Evolutionary conservation across 2,113 vertebrate genomes (phyloP).

Genomic region (Elephantulus edwardii): DNA sequence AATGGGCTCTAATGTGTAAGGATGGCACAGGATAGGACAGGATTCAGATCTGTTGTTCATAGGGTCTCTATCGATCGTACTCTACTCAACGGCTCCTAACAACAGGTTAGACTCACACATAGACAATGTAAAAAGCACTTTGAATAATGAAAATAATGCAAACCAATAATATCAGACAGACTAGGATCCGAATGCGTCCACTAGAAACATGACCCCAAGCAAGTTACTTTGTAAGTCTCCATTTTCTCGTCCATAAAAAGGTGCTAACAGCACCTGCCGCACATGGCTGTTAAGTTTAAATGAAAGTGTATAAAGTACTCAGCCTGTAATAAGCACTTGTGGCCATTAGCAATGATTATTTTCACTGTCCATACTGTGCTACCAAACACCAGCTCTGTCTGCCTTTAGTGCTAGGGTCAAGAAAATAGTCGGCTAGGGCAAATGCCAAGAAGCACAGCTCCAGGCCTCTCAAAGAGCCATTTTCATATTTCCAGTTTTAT

Average conservation of each 20-base stretch:
- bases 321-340: not conserved
- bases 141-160: not conserved
- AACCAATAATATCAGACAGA: not conserved
- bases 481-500: not conserved
- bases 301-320: not conserved
- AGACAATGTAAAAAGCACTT: not conserved
- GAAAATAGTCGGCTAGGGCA: not conserved
- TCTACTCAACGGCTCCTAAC: too few relatives aligned
- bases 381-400: not conserved
- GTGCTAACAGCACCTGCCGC: not conserved
- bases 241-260: not conserved
- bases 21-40: too few relatives aligned
- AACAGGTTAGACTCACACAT: too few relatives aligned
- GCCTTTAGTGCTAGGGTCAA: not conserved
- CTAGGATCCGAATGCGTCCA: not conserved
- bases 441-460: not conserved
- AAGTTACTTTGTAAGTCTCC: constrained; percentile 4
- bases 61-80: too few relatives aligned
- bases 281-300: not conserved
- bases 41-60: too few relatives aligned
- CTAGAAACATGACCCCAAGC: not conserved
- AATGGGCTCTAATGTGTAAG: too few relatives aligned
- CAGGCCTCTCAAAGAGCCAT: not conserved
- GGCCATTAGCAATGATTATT: not conserved
- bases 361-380: not conserved